A percentile compares a stretch with the other conserved stretches of the same genome.
Evolutionary conservation across 2,888 invertebrate genomes (phyloP).

Genomic region (Emesis russula): DNA sequence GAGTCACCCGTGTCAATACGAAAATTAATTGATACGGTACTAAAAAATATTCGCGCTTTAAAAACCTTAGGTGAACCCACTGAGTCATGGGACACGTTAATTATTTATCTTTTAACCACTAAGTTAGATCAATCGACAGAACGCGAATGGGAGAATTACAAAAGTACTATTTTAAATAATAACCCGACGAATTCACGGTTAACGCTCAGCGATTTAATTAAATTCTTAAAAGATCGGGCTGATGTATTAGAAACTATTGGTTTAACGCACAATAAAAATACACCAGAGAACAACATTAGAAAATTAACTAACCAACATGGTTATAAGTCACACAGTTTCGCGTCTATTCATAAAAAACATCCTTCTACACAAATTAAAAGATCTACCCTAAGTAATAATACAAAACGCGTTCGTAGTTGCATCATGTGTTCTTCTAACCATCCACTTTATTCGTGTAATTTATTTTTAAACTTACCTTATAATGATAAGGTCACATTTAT

Average conservation of each 20-base stretch:
- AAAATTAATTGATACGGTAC: constrained; percentile 31
- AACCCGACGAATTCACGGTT: neutral
- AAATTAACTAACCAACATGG: no score
- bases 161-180: neutral
- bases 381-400: no score
- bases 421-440: constrained; percentile 50
- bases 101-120: constrained; percentile 27
- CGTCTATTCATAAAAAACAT: no score
- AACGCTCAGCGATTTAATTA: constrained; percentile 21
- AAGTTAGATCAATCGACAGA: constrained; percentile 9
- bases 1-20: constrained; percentile 20
- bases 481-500: constrained; percentile 38
- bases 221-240: no score
- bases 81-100: neutral
- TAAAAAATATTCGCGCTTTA: neutral
- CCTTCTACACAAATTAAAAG: no score
- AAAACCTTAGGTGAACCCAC: constrained; percentile 31
- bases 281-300: neutral
- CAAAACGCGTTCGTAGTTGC: constrained; percentile 7
- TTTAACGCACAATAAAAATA: no score
- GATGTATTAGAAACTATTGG: no score
- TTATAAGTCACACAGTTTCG: no score
- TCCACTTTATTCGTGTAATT: constrained; percentile 38
- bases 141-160: constrained; percentile 12
- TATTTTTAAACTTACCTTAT: constrained; percentile 19